Conservation (phyloP, 1,140 invertebrate genomes). For the Macrocentrus cingulum region DNA sequence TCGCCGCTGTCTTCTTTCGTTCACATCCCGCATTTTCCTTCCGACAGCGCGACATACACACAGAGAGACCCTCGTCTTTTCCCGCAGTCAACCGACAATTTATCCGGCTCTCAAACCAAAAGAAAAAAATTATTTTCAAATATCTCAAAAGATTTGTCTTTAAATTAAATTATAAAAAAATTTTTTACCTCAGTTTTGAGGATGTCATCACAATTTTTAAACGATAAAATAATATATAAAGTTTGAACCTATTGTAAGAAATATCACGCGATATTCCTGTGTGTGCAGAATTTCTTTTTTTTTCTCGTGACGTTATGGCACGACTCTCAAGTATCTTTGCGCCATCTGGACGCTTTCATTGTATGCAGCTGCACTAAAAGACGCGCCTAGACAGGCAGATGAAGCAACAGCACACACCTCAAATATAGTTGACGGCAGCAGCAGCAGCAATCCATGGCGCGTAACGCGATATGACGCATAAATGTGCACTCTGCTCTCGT, state of each 20-base stretch:
- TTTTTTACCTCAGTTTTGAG: too few species aligned
- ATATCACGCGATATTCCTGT: neutral
- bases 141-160: too few species aligned
- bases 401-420: constrained; percentile 2
- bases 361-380: neutral
- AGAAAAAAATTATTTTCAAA: too few species aligned
- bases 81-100: too few species aligned
- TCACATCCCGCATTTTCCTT: neutral
- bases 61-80: too few species aligned
- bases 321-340: neutral
- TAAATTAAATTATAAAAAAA: too few species aligned
- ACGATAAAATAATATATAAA: too few species aligned
- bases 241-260: neutral
- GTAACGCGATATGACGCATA: constrained; percentile 34
- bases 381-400: neutral
- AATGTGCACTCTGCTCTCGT: constrained; percentile 29
- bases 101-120: too few species aligned
- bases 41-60: neutral
- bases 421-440: constrained; percentile 1
- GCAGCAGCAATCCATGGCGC: constrained; percentile 29
- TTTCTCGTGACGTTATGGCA: neutral
- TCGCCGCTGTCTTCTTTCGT: constrained; percentile 21
- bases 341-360: neutral
- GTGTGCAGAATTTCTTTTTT: neutral
- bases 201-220: too few species aligned